These are phyloP conservation scores for Pterostichus madidus DNA, from an alignment of 2,888 invertebrate genomes.

Conservation along the genomic window DNA sequence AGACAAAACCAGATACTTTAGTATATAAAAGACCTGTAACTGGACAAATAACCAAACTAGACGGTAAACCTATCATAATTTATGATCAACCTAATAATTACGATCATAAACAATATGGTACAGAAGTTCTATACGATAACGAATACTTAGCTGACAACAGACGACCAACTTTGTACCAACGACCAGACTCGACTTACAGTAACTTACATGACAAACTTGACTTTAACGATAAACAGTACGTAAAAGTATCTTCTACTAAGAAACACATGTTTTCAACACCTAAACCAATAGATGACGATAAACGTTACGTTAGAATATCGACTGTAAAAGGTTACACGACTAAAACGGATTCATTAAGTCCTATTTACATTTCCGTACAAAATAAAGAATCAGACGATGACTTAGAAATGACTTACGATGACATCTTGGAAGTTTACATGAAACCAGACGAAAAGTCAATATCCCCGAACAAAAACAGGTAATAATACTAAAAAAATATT, in stretches of 20 bases:
- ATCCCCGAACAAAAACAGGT: slow-evolving; percentile 70
- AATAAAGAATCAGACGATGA: slow-evolving; percentile 69
- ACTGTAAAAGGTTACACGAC: slow-evolving; percentile 70
- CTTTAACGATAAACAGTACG: slow-evolving; percentile 64
- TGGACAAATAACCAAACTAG: slow-evolving; percentile 61
- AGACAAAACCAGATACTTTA: slow-evolving; percentile 48
- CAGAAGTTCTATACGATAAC: slow-evolving; percentile 47
- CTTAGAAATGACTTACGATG: slow-evolving; percentile 67
- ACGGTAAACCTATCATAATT: slow-evolving; percentile 59
- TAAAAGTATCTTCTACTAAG: slow-evolving; percentile 50
- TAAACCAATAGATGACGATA: slow-evolving; percentile 66
- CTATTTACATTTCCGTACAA: slow-evolving; percentile 69
- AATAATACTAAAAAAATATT: slow-evolving; percentile 36
- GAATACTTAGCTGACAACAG: slow-evolving; percentile 30
- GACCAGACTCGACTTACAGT: slow-evolving; percentile 69
- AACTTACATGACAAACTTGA: slow-evolving; percentile 70
- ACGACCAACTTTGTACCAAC: slow-evolving; percentile 55
- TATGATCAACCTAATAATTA: slow-evolving; percentile 36
- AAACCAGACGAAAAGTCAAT: slow-evolving; percentile 69
- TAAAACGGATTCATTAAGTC: slow-evolving; percentile 68
- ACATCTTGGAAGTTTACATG: slow-evolving; percentile 67
- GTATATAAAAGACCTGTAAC: slow-evolving; percentile 60
- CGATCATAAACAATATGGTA: slow-evolving; percentile 50
- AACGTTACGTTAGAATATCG: slow-evolving; percentile 71
- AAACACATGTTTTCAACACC: slow-evolving; percentile 62